These are phyloP conservation scores for Charina bottae DNA, from an alignment of 2,113 vertebrate species.

Conservation along the genomic window DNA sequence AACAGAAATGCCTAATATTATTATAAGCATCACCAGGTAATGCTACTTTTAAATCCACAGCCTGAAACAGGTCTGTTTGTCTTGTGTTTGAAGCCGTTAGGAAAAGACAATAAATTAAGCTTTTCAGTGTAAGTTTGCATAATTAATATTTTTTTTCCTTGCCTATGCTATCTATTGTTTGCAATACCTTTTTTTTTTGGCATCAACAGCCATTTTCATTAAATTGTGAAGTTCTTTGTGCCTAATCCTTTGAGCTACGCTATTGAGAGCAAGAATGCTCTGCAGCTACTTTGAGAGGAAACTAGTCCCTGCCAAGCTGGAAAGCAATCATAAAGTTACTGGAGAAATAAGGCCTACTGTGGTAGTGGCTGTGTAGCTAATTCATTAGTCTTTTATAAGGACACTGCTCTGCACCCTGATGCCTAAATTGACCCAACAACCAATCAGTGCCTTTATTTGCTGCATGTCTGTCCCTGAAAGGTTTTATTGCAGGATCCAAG, in stretches of 20 bases:
- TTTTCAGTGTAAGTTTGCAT: constrained; percentile 77
- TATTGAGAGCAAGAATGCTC: constrained; percentile 77
- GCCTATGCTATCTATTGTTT: constrained; percentile 74
- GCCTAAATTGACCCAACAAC: constrained; percentile 84
- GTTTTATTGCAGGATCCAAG: constrained; percentile 76
- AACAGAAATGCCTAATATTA: constrained; percentile 48
- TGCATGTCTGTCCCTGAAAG: constrained; percentile 81
- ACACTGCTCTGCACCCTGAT: constrained; percentile 75
- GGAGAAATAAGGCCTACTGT: constrained; percentile 78
- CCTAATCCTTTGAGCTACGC: constrained; percentile 78
- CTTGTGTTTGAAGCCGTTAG: constrained; percentile 58
- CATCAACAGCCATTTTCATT: constrained; percentile 84
- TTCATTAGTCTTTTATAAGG: constrained; percentile 81
- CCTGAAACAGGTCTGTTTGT: constrained; percentile 59
- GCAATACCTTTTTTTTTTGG: constrained; percentile 74
- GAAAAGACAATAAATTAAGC: constrained; percentile 70
- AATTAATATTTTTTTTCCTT: constrained; percentile 76
- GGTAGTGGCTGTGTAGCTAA: constrained; percentile 80
- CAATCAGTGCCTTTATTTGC: constrained; percentile 84
- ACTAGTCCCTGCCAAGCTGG: constrained; percentile 74
- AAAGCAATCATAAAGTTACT: constrained; percentile 78
- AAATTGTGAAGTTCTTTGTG: constrained; percentile 79
- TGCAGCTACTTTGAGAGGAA: constrained; percentile 74
- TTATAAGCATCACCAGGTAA: constrained; percentile 60
- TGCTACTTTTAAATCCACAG: constrained; percentile 64